These are phyloP conservation scores for Acridotheres tristis DNA, from an alignment of 2,797 vertebrate genomes.

Conservation along the genomic window DNA sequence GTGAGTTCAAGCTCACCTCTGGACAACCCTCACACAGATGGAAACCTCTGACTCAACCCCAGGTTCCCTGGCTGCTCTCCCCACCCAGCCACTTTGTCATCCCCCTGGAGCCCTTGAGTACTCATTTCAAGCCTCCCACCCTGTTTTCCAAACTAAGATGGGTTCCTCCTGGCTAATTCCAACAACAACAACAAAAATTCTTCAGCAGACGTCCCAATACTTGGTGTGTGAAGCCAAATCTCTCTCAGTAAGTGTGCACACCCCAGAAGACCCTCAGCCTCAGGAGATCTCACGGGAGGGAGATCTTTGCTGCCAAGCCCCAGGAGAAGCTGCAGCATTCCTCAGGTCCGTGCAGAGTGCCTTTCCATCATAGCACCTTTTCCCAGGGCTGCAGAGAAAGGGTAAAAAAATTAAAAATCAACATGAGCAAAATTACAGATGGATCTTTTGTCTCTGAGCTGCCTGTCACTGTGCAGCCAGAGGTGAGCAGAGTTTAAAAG, in stretches of 20 bases:
- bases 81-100: constrained; percentile 47
- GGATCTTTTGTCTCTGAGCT: background rate
- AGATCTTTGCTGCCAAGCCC: background rate
- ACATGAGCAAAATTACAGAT: background rate
- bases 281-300: background rate
- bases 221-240: background rate
- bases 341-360: background rate
- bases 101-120: constrained; percentile 24
- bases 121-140: constrained; percentile 5
- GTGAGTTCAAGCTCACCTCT: constrained; percentile 58
- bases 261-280: background rate
- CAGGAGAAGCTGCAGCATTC: background rate
- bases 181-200: background rate
- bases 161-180: background rate
- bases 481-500: background rate
- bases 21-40: constrained; percentile 69
- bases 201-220: background rate
- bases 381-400: background rate
- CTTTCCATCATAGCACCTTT: background rate
- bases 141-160: background rate
- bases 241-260: background rate
- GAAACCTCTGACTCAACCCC: constrained; percentile 49
- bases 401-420: background rate
- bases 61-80: constrained; percentile 56
- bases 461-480: background rate